phyloP scores from a whole-genome alignment of 92 coral and sea anemone genomes.

The Umimayanthus chanpuru region DNA sequence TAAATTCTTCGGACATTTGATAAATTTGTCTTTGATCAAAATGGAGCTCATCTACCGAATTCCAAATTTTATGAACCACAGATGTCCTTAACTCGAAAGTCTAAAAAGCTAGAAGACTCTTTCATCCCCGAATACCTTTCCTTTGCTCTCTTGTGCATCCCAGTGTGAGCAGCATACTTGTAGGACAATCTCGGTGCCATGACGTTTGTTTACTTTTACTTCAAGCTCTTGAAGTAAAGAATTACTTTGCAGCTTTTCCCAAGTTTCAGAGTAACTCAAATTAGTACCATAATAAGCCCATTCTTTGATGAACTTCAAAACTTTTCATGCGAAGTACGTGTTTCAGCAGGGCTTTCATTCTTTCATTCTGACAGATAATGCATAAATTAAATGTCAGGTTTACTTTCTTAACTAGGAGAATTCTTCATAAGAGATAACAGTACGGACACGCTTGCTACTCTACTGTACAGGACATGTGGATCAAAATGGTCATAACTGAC shows the following conservation, averaged over 20 bases:
- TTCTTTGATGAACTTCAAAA: constrained; percentile 49
- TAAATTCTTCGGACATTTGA: too few species aligned
- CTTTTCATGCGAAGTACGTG: constrained; percentile 56
- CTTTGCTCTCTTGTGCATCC: too few species aligned
- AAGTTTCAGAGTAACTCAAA: constrained; percentile 39
- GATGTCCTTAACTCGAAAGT: too few species aligned
- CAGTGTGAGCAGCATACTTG: too few species aligned
- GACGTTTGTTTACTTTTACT: background rate
- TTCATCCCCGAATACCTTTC: too few species aligned
- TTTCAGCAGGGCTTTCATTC: constrained; percentile 53
- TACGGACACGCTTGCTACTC: background rate
- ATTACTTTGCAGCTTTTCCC: constrained; percentile 41
- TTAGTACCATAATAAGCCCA: constrained; percentile 56
- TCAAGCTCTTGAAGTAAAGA: constrained; percentile 42
- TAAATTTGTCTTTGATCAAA: too few species aligned
- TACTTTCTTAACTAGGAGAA: background rate
- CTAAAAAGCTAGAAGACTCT: too few species aligned
- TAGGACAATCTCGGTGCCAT: too few species aligned
- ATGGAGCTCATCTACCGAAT: too few species aligned
- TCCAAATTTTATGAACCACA: too few species aligned
- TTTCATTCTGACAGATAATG: constrained; percentile 50
- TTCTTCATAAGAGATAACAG: background rate
- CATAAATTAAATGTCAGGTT: constrained; percentile 2
- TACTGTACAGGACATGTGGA: background rate
- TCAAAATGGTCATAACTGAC: background rate